Evolutionary conservation across 2,797 vertebrate genomes (phyloP).

Genomic region (Myotis planiceps): DNA sequence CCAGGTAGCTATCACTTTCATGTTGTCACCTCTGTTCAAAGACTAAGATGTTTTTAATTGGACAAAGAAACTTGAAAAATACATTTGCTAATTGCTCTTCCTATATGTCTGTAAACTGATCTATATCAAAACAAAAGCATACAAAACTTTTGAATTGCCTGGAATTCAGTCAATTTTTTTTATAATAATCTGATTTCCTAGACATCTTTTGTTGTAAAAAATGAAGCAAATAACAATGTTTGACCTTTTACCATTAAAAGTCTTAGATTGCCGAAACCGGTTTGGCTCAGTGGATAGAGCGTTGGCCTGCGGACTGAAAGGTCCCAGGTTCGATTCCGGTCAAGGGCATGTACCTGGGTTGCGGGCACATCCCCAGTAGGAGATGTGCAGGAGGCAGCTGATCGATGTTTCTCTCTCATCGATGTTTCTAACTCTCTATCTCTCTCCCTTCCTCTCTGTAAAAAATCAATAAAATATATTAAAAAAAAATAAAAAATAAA

Average conservation of each 20-base stretch:
- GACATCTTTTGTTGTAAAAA: slow-evolving; percentile 11
- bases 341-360: too few relatives aligned
- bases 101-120: not conserved
- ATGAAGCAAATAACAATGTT: slow-evolving; percentile 43
- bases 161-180: not conserved
- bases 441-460: too few relatives aligned
- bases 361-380: too few relatives aligned
- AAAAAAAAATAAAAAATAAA: too few relatives aligned
- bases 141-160: not conserved
- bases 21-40: not conserved
- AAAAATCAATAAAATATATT: too few relatives aligned
- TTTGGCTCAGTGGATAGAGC: too few relatives aligned
- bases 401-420: too few relatives aligned
- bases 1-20: not conserved
- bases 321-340: too few relatives aligned
- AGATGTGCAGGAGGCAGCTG: too few relatives aligned
- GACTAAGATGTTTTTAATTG: not conserved
- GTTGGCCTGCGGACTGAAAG: too few relatives aligned
- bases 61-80: not conserved
- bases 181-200: slow-evolving; percentile 14
- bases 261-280: too few relatives aligned
- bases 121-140: not conserved
- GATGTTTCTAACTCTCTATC: too few relatives aligned
- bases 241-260: not conserved
- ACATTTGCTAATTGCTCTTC: not conserved